Evolutionary conservation across 2,113 vertebrate species (phyloP), one percentile per base, ranked within the genome.

Genomic region (Epinephelus lanceolatus): DNA sequence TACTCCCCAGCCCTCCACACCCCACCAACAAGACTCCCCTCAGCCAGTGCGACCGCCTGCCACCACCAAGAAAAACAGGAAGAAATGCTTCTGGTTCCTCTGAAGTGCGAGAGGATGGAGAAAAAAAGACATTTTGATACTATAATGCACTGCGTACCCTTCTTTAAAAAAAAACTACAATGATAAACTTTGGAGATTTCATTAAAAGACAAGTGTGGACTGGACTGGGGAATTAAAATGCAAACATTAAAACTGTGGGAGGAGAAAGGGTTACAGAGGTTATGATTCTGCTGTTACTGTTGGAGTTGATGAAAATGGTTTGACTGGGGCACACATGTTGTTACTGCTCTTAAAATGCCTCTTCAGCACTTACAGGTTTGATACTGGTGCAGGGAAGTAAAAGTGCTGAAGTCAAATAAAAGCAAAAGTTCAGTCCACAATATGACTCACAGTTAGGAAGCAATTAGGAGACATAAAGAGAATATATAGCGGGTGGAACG

Each of bases 21-120:
- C 92, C 51, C 73, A 79, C 61, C 90, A 93, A 78, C 90, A 95
- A 57, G 95, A 94, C 77, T 93, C 94, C 45, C 94, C 95, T 40
- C 91, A 92, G 60, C 51, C 87, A 5, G 89, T 88, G 83, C 81
- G 84, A 27, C 90, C 91, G 13, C 86, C 92, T 33, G 87, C 84
- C 77, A 75, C 90, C 70, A 77, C 90, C 86, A 96, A 95, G 91
- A 96, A 95, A 88, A 93, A 92, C 90, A 88, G 93, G 78, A 95
- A 94, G 88, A 96, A 95, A 80, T 96, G 95, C 85, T 96, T 96
- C 90, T 96, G 95, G 95, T 96, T 96, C 91, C 94, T 96, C 79
- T 96, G 94, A 45, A 95, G 78, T 23, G 33, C 45, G 0, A 40
- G 68, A 73, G 40, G 71, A 55, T 3, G 47, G 49, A 66, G 37